Evolutionary conservation across 1,140 invertebrate species (phyloP), one percentile per base, ranked within the genome.

Genomic region (Cydia splendana): DNA sequence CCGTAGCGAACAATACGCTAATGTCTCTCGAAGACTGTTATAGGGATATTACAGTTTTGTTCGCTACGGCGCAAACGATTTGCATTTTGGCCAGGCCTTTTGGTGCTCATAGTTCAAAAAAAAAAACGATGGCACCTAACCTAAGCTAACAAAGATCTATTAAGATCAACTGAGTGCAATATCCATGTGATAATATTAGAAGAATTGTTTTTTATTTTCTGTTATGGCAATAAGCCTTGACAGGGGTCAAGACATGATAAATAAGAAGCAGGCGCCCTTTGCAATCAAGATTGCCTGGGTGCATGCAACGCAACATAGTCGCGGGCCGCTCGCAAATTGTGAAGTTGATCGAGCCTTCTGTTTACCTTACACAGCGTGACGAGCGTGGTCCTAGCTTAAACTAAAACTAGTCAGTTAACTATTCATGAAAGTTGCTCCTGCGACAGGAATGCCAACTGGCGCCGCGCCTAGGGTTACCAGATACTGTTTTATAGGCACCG

Each of bases 361-460:
- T 82, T 82, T 81, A 82, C 80, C 76, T 81, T 79, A 78, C 81
- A 62, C 79, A 69, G 79, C 67, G 67, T 71, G 67, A 71, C 67
- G 34, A 71, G 34, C 67, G 77, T 62, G 75, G 53, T 78, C 75
- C 74, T 80, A 81, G 80, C 78, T 77, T 81, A 81, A 80, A 77
- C 80, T 82, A 82, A 79, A 88, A 86, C 84, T 78, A 86, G 86
- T 86, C 84, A 81, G 85, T 88, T 89, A 84, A 85, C 84, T 89
- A 91, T 88, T 90, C 87, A 91, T 88, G 90, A 92, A 92, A 92
- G 90, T 92, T 88, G 89, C 85, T 87, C 85, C 82, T 77, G 84
- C 80, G 79, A 79, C 86, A 83, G 87, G 90, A 90, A 90, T 90
- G 87, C 79, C 75, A 84, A 79, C 85, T 86, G 89, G 89, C 89